phyloP scores from a whole-genome alignment of 2,113 vertebrate species.

The Lonchura striata region DNA sequence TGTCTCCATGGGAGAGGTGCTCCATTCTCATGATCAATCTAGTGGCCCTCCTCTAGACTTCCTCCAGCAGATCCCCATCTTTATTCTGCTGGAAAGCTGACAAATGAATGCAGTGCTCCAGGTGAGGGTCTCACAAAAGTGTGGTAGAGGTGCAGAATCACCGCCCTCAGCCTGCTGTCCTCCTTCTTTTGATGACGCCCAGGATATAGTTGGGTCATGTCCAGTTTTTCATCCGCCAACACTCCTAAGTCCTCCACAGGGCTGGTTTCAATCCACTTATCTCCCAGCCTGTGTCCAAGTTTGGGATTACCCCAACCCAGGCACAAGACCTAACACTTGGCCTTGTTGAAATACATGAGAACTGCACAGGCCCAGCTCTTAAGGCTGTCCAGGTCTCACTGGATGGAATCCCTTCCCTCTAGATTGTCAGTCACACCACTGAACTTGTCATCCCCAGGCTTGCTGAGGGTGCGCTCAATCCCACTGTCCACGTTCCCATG shows the following conservation, averaged over 20 bases:
- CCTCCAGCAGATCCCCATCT: neutral
- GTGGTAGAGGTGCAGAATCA: neutral
- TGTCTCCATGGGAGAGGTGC: neutral
- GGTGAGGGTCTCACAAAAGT: neutral
- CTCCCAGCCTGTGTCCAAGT: neutral
- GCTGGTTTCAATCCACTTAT: neutral
- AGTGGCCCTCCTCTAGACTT: neutral
- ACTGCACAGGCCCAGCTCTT: neutral
- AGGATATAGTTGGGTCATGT: neutral
- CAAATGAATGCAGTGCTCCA: neutral
- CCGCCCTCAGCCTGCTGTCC: neutral
- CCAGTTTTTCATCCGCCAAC: neutral
- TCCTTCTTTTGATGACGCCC: neutral
- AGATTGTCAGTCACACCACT: neutral
- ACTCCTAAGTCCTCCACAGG: neutral
- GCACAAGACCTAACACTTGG: neutral
- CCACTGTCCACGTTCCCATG: rapidly evolving
- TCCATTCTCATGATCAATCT: neutral
- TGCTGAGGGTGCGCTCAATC: neutral
- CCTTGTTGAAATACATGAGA: neutral
- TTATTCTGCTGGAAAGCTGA: neutral
- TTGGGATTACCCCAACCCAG: neutral
- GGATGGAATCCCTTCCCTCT: neutral
- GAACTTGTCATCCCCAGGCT: neutral
- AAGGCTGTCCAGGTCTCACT: neutral